Evolutionary conservation across 2,888 invertebrate genomes (phyloP).

Genomic region (Marasmarcha lunaedactyla): DNA sequence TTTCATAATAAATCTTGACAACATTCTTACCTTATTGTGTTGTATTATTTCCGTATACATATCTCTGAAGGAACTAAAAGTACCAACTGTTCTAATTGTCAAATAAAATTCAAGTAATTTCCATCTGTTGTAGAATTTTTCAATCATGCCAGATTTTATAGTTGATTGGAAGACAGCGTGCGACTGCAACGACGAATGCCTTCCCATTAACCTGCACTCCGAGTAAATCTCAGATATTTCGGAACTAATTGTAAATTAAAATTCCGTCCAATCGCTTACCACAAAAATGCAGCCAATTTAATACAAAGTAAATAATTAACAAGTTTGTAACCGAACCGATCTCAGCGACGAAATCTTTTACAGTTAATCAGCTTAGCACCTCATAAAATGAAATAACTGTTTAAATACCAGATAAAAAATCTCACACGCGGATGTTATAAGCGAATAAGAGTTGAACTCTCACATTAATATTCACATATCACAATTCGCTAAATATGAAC

Average conservation of each 20-base stretch:
- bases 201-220: constrained; percentile 49
- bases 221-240: constrained; percentile 37
- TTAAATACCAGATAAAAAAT: not conserved
- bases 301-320: not conserved
- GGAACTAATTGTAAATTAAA: constrained; percentile 55
- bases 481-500: not conserved
- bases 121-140: constrained; percentile 8
- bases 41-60: too few relatives aligned
- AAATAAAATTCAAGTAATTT: too few relatives aligned
- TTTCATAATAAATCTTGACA: too few relatives aligned
- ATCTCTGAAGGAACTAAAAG: too few relatives aligned
- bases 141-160: constrained; percentile 32
- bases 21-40: too few relatives aligned
- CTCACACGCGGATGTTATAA: not conserved
- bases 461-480: not conserved
- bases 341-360: too few relatives aligned
- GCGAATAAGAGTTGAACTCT: not conserved
- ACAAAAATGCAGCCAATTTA: not conserved
- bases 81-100: too few relatives aligned
- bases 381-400: not conserved
- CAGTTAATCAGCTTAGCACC: too few relatives aligned
- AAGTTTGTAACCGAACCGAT: too few relatives aligned
- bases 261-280: constrained; percentile 27
- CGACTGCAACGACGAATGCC: constrained; percentile 38
- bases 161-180: constrained; percentile 40